Conservation (phyloP, 2,797 vertebrate species). For the Salmo trutta region DNA sequence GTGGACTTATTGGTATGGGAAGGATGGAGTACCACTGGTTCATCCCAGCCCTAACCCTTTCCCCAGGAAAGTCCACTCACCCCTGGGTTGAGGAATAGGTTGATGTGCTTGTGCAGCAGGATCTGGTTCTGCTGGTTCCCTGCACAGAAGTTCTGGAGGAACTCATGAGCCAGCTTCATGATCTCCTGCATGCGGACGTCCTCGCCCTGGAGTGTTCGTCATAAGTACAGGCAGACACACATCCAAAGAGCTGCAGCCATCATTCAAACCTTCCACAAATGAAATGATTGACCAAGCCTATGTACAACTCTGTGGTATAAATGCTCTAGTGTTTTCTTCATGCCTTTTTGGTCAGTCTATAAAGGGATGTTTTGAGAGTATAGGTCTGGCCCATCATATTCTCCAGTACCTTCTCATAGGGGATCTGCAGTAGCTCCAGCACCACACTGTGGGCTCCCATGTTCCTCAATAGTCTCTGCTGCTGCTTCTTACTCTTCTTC, state of each 20-base stretch:
- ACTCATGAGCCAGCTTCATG: conserved; percentile 96
- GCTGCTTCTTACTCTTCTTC: conserved; percentile 93
- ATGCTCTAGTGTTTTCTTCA: too few relatives aligned
- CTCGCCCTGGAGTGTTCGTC: conserved; percentile 80
- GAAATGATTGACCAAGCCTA: too few relatives aligned
- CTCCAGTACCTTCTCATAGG: conserved; percentile 90
- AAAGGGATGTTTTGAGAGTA: not conserved
- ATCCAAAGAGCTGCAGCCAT: not conserved
- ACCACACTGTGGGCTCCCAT: conserved; percentile 97
- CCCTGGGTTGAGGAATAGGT: conserved; percentile 97
- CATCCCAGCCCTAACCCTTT: not conserved
- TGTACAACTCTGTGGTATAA: too few relatives aligned
- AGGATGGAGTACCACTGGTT: not conserved
- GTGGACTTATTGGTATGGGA: too few relatives aligned
- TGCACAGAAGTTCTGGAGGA: conserved; percentile 97
- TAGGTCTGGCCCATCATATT: too few relatives aligned
- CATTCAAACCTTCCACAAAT: not conserved
- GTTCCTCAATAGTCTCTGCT: conserved; percentile 93
- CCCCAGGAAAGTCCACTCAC: conserved; percentile 71
- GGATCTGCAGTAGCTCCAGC: conserved; percentile 95
- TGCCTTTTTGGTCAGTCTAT: too few relatives aligned
- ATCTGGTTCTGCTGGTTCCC: conserved; percentile 97
- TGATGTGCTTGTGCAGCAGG: conserved; percentile 95
- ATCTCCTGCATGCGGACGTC: conserved; percentile 97
- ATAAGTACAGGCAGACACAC: conserved; percentile 2